These are phyloP conservation scores for Epirrhoe alternata DNA, from an alignment of 2,888 invertebrate genomes.

Conservation along the genomic window DNA sequence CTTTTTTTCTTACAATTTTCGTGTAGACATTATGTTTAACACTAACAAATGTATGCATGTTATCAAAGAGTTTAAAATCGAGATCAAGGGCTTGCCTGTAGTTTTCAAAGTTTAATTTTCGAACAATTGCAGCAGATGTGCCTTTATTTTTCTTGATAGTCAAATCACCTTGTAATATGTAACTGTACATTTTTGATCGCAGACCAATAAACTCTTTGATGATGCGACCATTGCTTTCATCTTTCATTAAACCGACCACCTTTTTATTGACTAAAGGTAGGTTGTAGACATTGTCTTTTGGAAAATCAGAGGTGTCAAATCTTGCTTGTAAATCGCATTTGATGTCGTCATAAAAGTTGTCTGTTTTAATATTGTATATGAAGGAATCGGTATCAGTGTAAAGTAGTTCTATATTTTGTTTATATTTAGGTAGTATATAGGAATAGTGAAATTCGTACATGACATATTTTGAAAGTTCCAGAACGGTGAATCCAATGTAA, in stretches of 20 bases:
- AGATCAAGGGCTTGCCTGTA: no score
- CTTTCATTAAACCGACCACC: slow-evolving; percentile 9
- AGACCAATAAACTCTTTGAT: slow-evolving; percentile 11
- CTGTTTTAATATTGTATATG: slow-evolving; percentile 8
- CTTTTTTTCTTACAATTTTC: no score
- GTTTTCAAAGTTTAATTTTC: no score
- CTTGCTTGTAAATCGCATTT: slow-evolving; percentile 6
- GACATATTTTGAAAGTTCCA: background rate
- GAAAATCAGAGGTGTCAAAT: slow-evolving; percentile 11
- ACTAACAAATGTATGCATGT: no score
- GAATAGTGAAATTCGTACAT: slow-evolving; percentile 7
- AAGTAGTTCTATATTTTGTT: background rate
- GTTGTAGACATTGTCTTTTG: slow-evolving; percentile 5
- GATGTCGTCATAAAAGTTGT: slow-evolving; percentile 4
- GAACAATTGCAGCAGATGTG: no score
- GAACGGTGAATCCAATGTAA: slow-evolving; percentile 4
- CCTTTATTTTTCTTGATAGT: no score
- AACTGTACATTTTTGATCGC: slow-evolving; percentile 12
- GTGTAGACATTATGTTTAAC: no score
- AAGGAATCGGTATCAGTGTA: background rate
- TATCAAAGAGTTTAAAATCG: no score
- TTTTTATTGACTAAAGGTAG: slow-evolving; percentile 9
- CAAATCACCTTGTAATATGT: no score
- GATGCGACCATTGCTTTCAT: slow-evolving; percentile 5
- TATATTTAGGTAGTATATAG: background rate